phyloP scores from a whole-genome alignment of 2,113 vertebrate species.

The Pygoscelis antarcticus region DNA sequence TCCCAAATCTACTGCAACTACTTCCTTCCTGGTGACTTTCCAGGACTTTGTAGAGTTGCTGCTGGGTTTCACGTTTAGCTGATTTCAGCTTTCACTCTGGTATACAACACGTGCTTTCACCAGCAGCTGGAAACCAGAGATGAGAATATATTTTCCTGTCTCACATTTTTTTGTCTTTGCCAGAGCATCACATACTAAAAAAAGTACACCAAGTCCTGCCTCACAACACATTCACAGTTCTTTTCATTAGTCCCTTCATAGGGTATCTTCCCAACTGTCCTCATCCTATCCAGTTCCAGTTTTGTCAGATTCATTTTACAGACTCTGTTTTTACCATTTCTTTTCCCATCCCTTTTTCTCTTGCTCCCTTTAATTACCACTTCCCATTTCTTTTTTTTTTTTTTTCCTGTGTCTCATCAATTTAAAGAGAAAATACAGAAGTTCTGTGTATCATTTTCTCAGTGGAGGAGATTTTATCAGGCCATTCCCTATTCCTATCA shows the following conservation, averaged over 20 bases:
- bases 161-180: not conserved
- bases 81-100: not conserved
- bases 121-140: not conserved
- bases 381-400: not conserved
- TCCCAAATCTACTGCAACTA: not conserved
- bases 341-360: not conserved
- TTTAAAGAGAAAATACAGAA: not conserved
- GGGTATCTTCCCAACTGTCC: not conserved
- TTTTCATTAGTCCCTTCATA: not conserved
- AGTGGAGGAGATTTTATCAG: not conserved
- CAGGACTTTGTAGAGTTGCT: not conserved
- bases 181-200: not conserved
- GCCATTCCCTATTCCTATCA: not conserved
- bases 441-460: not conserved
- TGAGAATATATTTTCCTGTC: not conserved
- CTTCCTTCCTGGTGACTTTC: not conserved
- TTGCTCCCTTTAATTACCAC: not conserved
- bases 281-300: fast-evolving
- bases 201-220: not conserved
- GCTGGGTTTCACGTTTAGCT: not conserved
- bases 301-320: not conserved
- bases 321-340: not conserved
- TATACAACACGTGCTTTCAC: not conserved
- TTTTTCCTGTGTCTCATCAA: not conserved
- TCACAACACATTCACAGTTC: not conserved